These are phyloP conservation scores for Cepaea nemoralis DNA, from an alignment of 1,140 invertebrate genomes.

Conservation along the genomic window DNA sequence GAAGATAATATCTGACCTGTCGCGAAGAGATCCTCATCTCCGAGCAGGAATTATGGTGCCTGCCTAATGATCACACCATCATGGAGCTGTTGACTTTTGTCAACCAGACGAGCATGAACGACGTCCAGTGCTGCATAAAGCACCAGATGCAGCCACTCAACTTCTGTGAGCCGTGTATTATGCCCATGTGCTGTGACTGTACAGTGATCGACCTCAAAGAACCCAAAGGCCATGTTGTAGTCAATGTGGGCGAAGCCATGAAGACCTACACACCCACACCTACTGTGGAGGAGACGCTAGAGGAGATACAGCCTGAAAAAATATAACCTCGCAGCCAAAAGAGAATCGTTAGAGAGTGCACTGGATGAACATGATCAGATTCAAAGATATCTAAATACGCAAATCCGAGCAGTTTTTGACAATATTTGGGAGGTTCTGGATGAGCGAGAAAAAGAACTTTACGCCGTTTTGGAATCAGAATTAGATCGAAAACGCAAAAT, in stretches of 20 bases:
- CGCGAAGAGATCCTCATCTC: constrained; percentile 94
- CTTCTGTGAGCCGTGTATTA: constrained; percentile 68
- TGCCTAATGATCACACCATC: constrained; percentile 67
- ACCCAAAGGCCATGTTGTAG: constrained; percentile 62
- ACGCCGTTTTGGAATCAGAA: constrained; percentile 59
- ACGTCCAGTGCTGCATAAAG: constrained; percentile 64
- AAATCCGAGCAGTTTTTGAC: constrained; percentile 63
- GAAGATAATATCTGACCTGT: constrained; percentile 81
- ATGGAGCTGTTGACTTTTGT: constrained; percentile 62
- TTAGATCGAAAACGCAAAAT: constrained; percentile 58
- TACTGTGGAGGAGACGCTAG: constrained; percentile 61
- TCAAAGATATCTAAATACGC: constrained; percentile 56
- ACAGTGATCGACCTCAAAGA: constrained; percentile 68
- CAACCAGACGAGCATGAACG: constrained; percentile 55
- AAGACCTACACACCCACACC: constrained; percentile 66
- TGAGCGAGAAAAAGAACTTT: constrained; percentile 62
- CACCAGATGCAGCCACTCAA: constrained; percentile 68
- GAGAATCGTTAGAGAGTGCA: constrained; percentile 54
- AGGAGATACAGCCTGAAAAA: constrained; percentile 54
- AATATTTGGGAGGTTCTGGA: constrained; percentile 59
- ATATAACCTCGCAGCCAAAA: constrained; percentile 53
- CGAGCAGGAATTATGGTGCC: constrained; percentile 58
- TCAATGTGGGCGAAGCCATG: constrained; percentile 66
- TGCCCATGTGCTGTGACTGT: constrained; percentile 68
- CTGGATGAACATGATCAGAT: constrained; percentile 61